Conservation (phyloP, 2,888 invertebrate species). For the Ennomos quercinarius region DNA sequence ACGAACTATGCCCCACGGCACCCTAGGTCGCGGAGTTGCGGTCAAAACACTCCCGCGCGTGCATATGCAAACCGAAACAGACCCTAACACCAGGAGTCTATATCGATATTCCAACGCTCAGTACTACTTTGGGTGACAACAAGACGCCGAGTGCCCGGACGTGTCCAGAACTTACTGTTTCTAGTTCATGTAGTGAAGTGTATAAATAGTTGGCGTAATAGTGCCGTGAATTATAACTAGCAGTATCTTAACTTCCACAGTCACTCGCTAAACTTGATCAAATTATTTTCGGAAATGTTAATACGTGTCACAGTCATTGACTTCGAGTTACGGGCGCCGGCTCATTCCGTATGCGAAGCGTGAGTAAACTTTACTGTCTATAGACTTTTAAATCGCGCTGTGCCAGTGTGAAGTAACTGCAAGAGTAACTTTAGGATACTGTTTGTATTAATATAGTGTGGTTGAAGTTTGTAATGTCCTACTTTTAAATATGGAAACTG, state of each 20-base stretch:
- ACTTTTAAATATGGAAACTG: slow-evolving; percentile 83
- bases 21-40: slow-evolving; percentile 76
- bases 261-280: neutral
- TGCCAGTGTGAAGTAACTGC: too few species aligned
- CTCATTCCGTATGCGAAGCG: too few species aligned
- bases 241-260: slow-evolving; percentile 17
- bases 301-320: neutral
- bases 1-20: slow-evolving; percentile 79
- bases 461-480: slow-evolving; percentile 73
- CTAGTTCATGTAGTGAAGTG: slow-evolving; percentile 76
- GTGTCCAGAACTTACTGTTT: slow-evolving; percentile 86
- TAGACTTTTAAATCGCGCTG: too few species aligned
- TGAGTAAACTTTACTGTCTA: too few species aligned
- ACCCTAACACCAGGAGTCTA: slow-evolving; percentile 86
- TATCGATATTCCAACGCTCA: slow-evolving; percentile 88
- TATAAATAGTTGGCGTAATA: slow-evolving; percentile 38
- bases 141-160: slow-evolving; percentile 83
- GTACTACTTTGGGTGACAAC: slow-evolving; percentile 92
- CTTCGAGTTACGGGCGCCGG: neutral
- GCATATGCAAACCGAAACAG: slow-evolving; percentile 80
- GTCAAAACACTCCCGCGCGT: slow-evolving; percentile 78
- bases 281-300: neutral
- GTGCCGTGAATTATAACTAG: slow-evolving; percentile 12
- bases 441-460: slow-evolving; percentile 50
- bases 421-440: slow-evolving; percentile 48